Conservation (phyloP, 2,113 vertebrate species). For the Pimephales promelas region DNA sequence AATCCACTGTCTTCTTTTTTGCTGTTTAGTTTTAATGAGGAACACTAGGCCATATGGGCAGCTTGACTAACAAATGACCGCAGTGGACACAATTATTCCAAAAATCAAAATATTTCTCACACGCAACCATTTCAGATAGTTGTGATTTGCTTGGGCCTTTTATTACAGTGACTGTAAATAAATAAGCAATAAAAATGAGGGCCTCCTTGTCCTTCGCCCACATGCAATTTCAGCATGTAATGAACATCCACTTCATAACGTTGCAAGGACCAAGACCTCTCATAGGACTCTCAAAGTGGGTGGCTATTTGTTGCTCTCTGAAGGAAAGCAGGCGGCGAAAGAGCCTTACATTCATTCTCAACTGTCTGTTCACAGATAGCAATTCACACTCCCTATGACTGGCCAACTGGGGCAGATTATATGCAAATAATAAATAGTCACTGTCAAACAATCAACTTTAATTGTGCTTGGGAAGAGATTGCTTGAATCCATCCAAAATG, state of each 20-base stretch:
- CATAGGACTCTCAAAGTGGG: slow-evolving; percentile 76
- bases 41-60: slow-evolving; percentile 30
- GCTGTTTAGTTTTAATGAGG: slow-evolving; percentile 61
- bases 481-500: slow-evolving; percentile 3
- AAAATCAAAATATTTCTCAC: slow-evolving; percentile 63
- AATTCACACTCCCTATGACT: slow-evolving; percentile 59
- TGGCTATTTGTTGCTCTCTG: slow-evolving; percentile 67
- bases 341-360: slow-evolving; percentile 68
- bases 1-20: slow-evolving; percentile 59
- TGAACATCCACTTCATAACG: slow-evolving; percentile 83
- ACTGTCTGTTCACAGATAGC: slow-evolving; percentile 68
- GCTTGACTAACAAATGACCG: slow-evolving; percentile 41
- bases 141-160: slow-evolving; percentile 48
- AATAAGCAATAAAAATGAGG: slow-evolving; percentile 73
- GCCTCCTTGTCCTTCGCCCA: slow-evolving; percentile 77
- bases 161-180: slow-evolving; percentile 47
- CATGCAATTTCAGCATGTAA: slow-evolving; percentile 81
- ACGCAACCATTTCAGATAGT: slow-evolving; percentile 42
- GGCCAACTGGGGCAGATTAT: slow-evolving; percentile 61
- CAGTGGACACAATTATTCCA: slow-evolving; percentile 63
- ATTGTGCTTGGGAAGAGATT: slow-evolving; percentile 65
- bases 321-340: slow-evolving; percentile 66
- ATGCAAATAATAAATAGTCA: slow-evolving; percentile 45
- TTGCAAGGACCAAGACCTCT: slow-evolving; percentile 78
- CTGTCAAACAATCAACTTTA: slow-evolving; percentile 52